Percentiles rank a stretch among this genome's conserved stretches.
These are phyloP conservation scores for Porites rus DNA, from an alignment of 92 coral and sea anemone species.

Conservation along the genomic window DNA sequence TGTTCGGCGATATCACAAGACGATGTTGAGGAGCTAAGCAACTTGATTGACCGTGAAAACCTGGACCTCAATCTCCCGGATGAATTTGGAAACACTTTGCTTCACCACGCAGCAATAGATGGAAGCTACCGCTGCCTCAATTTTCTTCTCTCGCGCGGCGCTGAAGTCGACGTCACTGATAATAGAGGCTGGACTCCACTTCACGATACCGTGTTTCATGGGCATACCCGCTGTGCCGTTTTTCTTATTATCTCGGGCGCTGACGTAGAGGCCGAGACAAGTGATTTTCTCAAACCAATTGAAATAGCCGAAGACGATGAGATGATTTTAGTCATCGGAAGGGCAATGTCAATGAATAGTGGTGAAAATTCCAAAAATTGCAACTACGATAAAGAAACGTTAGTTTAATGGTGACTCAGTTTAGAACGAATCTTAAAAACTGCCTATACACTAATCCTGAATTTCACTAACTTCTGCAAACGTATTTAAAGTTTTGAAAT, in stretches of 20 bases:
- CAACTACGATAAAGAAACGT: conserved; percentile 40
- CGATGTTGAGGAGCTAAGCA: conserved; percentile 63
- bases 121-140: conserved; percentile 85
- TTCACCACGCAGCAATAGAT: conserved; percentile 86
- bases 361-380: conserved; percentile 4
- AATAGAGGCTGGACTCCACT: conserved; percentile 90
- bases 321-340: conserved; percentile 84
- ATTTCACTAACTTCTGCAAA: not conserved
- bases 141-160: conserved; percentile 75
- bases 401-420: conserved; percentile 1
- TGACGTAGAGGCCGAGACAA: conserved; percentile 80
- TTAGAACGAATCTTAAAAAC: not conserved
- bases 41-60: conserved; percentile 45
- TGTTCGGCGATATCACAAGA: conserved; percentile 63
- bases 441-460: not conserved
- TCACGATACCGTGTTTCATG: conserved; percentile 89
- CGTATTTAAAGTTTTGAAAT: not conserved
- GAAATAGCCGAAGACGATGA: conserved; percentile 88
- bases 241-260: conserved; percentile 86
- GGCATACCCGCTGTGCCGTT: conserved; percentile 88
- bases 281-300: conserved; percentile 74
- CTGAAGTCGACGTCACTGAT: conserved; percentile 77
- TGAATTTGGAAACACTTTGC: conserved; percentile 74
- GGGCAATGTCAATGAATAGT: conserved; percentile 71
- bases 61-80: conserved; percentile 50